Evolutionary conservation across 2,888 invertebrate genomes (phyloP).

Genomic region (Margaritifera margaritifera): DNA sequence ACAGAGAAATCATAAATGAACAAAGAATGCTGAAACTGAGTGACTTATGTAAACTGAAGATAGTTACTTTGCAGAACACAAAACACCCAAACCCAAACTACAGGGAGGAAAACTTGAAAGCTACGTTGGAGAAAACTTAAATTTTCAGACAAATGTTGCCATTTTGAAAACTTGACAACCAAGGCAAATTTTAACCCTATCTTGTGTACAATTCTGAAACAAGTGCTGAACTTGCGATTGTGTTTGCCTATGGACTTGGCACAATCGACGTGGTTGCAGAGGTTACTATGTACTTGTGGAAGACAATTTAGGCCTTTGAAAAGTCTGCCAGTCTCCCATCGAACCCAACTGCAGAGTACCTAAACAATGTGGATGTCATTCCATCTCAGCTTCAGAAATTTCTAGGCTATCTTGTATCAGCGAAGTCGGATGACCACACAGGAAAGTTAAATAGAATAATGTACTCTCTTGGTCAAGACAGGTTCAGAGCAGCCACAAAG

Average conservation of each 20-base stretch:
- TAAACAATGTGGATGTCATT: neutral
- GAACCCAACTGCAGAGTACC: constrained; percentile 5
- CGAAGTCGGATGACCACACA: neutral
- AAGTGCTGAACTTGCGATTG: neutral
- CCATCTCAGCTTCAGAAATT: neutral
- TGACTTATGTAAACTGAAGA: constrained; percentile 5
- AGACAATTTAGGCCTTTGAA: no score
- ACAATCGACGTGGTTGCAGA: neutral
- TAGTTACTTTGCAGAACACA: neutral
- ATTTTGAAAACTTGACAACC: neutral
- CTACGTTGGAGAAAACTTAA: neutral
- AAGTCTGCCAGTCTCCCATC: neutral
- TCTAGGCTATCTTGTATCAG: constrained; percentile 1
- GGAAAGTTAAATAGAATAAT: neutral
- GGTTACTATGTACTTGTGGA: neutral
- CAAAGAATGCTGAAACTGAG: neutral
- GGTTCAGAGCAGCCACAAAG: constrained; percentile 18
- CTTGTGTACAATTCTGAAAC: constrained; percentile 3
- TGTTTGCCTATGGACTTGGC: no score
- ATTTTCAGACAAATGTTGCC: neutral
- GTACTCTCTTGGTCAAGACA: constrained; percentile 14
- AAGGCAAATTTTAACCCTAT: no score
- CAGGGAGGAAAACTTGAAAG: constrained; percentile 8
- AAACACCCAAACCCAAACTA: constrained; percentile 14
- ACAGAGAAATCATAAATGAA: no score